Evolutionary conservation across 2,888 invertebrate species (phyloP), one percentile per base, ranked within the genome.

Genomic region (Heliconius ismenius): DNA sequence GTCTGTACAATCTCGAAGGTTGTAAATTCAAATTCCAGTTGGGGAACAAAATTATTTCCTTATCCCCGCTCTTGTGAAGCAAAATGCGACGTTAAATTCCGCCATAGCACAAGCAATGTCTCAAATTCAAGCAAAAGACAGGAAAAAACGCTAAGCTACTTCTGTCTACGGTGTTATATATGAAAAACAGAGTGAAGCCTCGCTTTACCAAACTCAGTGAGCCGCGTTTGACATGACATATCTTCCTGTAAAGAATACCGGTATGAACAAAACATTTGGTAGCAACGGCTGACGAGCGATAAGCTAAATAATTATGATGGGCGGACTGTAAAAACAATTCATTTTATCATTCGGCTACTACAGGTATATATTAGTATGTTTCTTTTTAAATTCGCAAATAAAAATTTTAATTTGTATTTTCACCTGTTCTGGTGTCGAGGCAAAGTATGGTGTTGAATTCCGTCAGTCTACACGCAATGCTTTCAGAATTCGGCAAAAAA

Each of bases 141-240:
- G 49, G 18, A 49, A 6, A 2, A 54, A 21, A 9, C 13, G 4
- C 43, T 13, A 43, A 1, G 13, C 13, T 43, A 11, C 13, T 1
- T 54, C 9, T 54, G 21, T 9, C 21, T 54, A 54, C 54, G 1
- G 1, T 54, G 7, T 21, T 21, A 54, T 21, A 54, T 54, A 54
- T 7, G 54, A 21, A 54, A 54, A 2, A 21, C 54, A 54, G 54
- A 18, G 21, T 21, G 21, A 54, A 54, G 21, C 21, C 36, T 72
- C 58, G 54, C 1, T 39, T 9, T 9, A 26, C 62, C 10, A 21
- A 73, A 26, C 26, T 18, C 62, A 73, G n/a, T 73, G 39, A 73
- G 26, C 60, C 24, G 72, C 18, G 39, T 60, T 73, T 73, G 39
- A 72, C 39, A 73, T 73, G 72, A 73, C 72, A 60, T 73, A 70